Conservation (phyloP, 2,797 vertebrate species). For the Enteromius trimaculatus region DNA sequence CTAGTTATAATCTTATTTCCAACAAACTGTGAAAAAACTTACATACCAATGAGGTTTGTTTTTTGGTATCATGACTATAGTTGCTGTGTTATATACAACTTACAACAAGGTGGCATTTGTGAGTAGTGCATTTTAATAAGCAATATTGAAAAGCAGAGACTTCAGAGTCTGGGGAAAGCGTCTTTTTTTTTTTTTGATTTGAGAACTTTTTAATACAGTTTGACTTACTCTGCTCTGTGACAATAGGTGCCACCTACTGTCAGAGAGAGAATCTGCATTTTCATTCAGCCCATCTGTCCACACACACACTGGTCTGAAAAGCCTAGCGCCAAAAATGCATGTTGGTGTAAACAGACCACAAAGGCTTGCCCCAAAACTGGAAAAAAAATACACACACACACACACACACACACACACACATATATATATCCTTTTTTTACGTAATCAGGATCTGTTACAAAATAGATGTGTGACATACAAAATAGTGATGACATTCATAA, state of each 20-base stretch:
- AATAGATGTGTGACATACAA: too few relatives aligned
- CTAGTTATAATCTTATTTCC: background rate
- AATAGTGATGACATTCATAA: constrained; percentile 28
- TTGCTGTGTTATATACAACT: background rate
- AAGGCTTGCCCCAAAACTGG: background rate
- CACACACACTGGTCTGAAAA: background rate
- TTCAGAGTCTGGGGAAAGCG: background rate
- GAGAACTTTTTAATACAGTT: background rate
- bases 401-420: too few relatives aligned
- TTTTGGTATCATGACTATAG: background rate
- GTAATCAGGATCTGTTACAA: constrained; percentile 24
- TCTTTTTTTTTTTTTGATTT: background rate
- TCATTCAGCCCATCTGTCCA: background rate
- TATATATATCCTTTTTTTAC: background rate
- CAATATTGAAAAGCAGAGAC: background rate
- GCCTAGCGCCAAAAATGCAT: background rate
- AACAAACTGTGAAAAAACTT: background rate
- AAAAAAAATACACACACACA: too few relatives aligned
- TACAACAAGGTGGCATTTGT: background rate
- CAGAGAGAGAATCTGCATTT: background rate
- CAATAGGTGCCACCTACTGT: background rate
- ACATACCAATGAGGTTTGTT: background rate
- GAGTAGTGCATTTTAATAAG: background rate
- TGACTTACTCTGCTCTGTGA: background rate
- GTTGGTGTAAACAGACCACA: background rate